phyloP scores from a whole-genome alignment of 2,888 invertebrate genomes.

The Lepeophtheirus nordmannii region DNA sequence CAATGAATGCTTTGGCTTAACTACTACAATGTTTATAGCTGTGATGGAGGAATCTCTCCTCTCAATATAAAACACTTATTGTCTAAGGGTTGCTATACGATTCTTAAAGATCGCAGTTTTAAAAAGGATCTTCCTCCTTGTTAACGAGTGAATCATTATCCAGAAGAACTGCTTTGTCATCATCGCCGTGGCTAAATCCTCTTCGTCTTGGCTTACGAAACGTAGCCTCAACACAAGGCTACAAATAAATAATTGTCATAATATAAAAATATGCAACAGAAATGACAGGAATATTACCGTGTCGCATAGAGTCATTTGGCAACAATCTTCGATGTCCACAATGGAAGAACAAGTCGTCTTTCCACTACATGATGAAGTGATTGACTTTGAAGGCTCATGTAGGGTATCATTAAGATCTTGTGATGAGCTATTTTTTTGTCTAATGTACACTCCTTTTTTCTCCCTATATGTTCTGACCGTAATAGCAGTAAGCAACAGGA shows the following conservation, averaged over 20 bases:
- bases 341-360: conserved; percentile 9
- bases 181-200: background rate
- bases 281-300: background rate
- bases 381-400: background rate
- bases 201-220: conserved; percentile 18
- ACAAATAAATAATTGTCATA: background rate
- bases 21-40: too few relatives aligned
- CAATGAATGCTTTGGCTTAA: too few relatives aligned
- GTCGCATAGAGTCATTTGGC: conserved; percentile 20
- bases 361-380: background rate
- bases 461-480: background rate
- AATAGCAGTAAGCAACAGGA: background rate
- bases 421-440: background rate
- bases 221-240: conserved; percentile 17
- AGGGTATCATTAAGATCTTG: background rate
- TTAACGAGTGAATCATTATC: background rate
- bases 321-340: conserved; percentile 19
- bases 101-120: background rate
- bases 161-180: background rate
- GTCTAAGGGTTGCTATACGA: too few relatives aligned
- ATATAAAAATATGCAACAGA: background rate
- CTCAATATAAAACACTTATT: background rate
- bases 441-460: background rate
- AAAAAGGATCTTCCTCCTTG: too few relatives aligned
- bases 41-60: background rate